Conservation (phyloP, 2,113 vertebrate genomes). For the Capricornis sumatraensis region DNA sequence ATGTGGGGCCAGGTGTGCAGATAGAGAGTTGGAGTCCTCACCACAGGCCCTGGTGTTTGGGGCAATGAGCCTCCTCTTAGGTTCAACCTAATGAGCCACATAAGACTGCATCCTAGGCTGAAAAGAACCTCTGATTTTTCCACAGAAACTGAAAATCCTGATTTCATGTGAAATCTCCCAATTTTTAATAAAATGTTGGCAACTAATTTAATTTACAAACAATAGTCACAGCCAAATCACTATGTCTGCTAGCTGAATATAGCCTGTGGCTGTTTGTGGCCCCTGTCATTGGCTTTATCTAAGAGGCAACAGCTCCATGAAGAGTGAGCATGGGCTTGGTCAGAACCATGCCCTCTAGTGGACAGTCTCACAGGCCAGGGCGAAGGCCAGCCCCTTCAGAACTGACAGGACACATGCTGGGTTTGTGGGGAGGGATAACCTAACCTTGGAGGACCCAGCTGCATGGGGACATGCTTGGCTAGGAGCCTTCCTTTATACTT, state of each 20-base stretch:
- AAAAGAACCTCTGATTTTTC: not conserved
- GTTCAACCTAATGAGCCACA: not conserved
- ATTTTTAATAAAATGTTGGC: not conserved
- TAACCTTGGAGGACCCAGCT: too few relatives aligned
- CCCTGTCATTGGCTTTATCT: not conserved
- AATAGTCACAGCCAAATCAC: not conserved
- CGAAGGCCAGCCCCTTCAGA: not conserved
- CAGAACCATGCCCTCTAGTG: not conserved
- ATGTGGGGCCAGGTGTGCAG: too few relatives aligned
- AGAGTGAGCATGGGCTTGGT: too few relatives aligned
- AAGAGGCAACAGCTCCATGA: not conserved
- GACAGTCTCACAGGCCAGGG: not conserved
- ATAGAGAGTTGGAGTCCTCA: not conserved
- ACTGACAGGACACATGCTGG: not conserved
- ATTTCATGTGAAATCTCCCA: not conserved
- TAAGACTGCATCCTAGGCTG: not conserved
- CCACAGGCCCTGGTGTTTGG: fast-evolving
- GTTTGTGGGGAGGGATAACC: fast-evolving
- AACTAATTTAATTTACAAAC: not conserved
- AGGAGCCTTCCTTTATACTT: not conserved
- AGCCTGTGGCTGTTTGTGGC: not conserved
- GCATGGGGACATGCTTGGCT: not conserved
- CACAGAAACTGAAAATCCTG: not conserved
- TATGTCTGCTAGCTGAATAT: not conserved
- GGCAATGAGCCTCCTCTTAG: not conserved